Evolutionary conservation across 1,140 invertebrate genomes (phyloP), one percentile per base, ranked within the genome.

Genomic region (Orchesella cincta): DNA sequence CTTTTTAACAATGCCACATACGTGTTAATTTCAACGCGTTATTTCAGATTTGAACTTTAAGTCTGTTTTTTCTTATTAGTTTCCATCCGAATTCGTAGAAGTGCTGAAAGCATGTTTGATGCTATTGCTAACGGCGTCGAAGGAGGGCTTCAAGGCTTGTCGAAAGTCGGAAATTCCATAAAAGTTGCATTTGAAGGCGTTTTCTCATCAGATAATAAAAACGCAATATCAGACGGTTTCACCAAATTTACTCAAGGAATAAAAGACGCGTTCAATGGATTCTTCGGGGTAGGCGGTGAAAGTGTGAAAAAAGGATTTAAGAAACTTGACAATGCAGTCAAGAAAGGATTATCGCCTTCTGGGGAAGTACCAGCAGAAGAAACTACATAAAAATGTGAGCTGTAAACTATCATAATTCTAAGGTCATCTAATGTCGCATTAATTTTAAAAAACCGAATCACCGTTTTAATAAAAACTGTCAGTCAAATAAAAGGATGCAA

Each of bases 331-430:
- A 23, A 67, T 29, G 14, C 8, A 67, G 14, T 67, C 62, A 67
- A 29, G 31, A 12, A 67, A 67, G 31, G 62, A 67, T 67, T 26
- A 67, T 1, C 8, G 54, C 54, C 3, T 20, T 46, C 39, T 18
- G 62, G 62, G 5, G 62, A 67, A 67, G 62, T 67, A 5, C 62
- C 62, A 67, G 33, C 29, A 12, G 62, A 67, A n/a, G 62, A 67
- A 31, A 67, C 62, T 12, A 67, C 62, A 16, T 67, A 67, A 67
- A 67, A 5, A 67, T 67, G n/a, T n/a, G n/a, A n/a, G n/a, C n/a
- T n/a, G n/a, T n/a, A n/a, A n/a, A n/a, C n/a, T n/a, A n/a, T n/a
- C n/a, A n/a, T n/a, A n/a, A n/a, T n/a, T n/a, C n/a, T n/a, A n/a
- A n/a, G n/a, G n/a, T n/a, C n/a, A n/a, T n/a, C n/a, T n/a, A n/a